Evolutionary conservation across 2,888 invertebrate species (phyloP).

Genomic region (Eucera pruinosa): DNA sequence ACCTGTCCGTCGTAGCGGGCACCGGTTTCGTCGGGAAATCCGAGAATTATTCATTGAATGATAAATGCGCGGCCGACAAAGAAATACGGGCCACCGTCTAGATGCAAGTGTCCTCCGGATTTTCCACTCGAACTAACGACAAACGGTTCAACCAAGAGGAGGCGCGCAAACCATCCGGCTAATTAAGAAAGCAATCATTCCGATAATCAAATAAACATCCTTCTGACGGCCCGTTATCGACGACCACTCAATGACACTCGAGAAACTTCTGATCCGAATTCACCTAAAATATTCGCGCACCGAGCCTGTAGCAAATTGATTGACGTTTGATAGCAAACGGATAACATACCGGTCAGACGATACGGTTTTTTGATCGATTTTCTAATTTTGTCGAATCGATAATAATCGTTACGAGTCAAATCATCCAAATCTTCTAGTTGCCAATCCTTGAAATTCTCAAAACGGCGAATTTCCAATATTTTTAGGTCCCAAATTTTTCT

Average conservation of each 20-base stretch:
- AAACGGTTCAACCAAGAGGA: slow-evolving; percentile 9
- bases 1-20: slow-evolving; percentile 20
- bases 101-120: slow-evolving; percentile 46
- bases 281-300: slow-evolving; percentile 24
- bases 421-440: too few species aligned
- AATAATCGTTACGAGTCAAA: too few species aligned
- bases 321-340: background rate
- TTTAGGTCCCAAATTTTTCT: too few species aligned
- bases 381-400: too few species aligned
- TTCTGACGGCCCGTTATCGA: slow-evolving; percentile 18
- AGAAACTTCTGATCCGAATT: slow-evolving; percentile 8
- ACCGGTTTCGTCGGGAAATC: slow-evolving; percentile 25
- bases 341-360: too few species aligned
- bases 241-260: slow-evolving; percentile 48
- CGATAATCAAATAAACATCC: slow-evolving; percentile 54
- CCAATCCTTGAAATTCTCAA: too few species aligned
- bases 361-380: too few species aligned
- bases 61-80: slow-evolving; percentile 52
- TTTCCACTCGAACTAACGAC: slow-evolving; percentile 41
- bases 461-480: too few species aligned
- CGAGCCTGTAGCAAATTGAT: background rate
- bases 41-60: slow-evolving; percentile 61
- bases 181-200: slow-evolving; percentile 55
- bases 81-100: slow-evolving; percentile 45
- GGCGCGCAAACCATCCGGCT: slow-evolving; percentile 27